phyloP scores from a whole-genome alignment of 2,113 vertebrate species.

The Orthonyx spaldingii region DNA sequence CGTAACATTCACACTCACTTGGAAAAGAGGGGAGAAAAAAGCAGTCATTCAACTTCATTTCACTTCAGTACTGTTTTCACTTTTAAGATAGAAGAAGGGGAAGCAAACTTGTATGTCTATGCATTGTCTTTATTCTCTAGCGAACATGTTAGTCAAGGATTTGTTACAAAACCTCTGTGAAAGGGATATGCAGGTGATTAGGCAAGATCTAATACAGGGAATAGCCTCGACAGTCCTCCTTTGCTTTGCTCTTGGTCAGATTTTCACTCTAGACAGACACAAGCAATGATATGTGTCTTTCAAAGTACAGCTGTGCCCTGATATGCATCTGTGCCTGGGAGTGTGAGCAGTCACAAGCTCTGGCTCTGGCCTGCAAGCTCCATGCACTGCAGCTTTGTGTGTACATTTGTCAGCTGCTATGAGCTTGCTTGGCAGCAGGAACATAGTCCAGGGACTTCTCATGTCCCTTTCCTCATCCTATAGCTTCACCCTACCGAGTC shows the following conservation, averaged over 20 bases:
- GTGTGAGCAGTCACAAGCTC: background rate
- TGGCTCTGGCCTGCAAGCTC: background rate
- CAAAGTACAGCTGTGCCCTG: background rate
- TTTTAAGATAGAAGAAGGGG: background rate
- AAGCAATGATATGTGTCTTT: background rate
- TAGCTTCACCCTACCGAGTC: background rate
- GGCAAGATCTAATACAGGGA: background rate
- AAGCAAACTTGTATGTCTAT: background rate
- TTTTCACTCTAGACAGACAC: background rate
- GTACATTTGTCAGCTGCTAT: fast-evolving
- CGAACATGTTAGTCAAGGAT: background rate
- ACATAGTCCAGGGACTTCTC: background rate
- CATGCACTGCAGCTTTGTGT: fast-evolving
- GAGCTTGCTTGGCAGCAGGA: background rate
- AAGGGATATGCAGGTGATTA: background rate
- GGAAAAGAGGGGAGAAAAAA: background rate
- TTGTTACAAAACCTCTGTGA: background rate
- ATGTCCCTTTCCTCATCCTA: background rate
- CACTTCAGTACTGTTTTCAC: background rate
- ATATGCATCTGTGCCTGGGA: fast-evolving
- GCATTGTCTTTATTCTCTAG: background rate
- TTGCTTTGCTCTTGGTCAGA: background rate
- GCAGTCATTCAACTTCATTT: background rate
- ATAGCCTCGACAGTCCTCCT: background rate
- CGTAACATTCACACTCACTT: background rate